Base-by-base conservation (phyloP, 2,113 vertebrate genomes). In the Malurus elegans region DNA sequence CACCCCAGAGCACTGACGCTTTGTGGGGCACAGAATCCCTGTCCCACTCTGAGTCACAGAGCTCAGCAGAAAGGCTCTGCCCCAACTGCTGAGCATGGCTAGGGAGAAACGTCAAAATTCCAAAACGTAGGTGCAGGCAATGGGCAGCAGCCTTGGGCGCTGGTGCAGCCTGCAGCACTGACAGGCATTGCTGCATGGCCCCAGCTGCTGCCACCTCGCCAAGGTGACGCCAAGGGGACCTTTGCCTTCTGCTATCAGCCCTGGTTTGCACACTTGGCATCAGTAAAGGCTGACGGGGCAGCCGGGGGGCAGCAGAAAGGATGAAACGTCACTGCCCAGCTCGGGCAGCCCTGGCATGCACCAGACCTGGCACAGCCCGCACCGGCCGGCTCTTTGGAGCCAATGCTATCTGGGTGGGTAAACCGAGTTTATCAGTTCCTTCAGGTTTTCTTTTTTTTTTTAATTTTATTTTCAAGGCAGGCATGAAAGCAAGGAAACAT, bases 11-110 rank as follows among this genome's bases (percentile, higher is more conserved):
- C 32, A 9, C n/a, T 8, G 10, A 24, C 2, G 2, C 14, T 67
- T 18, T 5, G 1, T 2, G 20, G 13, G 48, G 9, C 28, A 31
- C 38, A 29, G 32, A 6, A 44, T 71, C 36, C 20, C 48, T 32
- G 15, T 10, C 38, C 38, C 38, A 38, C 34, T 85, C 18, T 0
- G 0, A n/a, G 29, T 9, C 2, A 1, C n/a, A 18, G 57, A 44
- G n/a, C 34, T 64, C 61, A 12, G 10, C 29, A 61, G 40, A 51
- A 60, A 28, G 10, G 16, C 44, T 89, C 58, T 65, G 36, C 16
- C 47, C 32, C 2, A 13, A 60, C 70, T 0, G 2, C n/a, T 0
- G 0, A 34, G 26, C n/a, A 8, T 1, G 10, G 23, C 14, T 29
- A 32, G 10, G 19, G 51, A 71, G 24, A 69, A 85, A 61, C 9